phyloP scores from a whole-genome alignment of 2,113 vertebrate genomes.

The Tonatia bakeri region DNA sequence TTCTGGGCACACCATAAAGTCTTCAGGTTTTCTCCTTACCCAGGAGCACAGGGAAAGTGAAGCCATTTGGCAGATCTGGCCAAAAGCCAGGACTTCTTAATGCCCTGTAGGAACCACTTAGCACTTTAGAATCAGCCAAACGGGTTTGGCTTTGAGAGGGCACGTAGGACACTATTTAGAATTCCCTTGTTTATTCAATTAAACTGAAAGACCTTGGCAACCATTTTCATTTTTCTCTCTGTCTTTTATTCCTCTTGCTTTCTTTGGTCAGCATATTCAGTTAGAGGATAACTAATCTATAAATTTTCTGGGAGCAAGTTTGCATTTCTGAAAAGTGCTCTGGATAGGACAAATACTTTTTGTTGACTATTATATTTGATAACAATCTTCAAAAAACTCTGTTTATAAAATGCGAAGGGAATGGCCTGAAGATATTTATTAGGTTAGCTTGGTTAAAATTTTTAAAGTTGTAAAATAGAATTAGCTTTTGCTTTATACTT shows the following conservation, averaged over 20 bases:
- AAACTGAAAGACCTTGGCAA: neutral
- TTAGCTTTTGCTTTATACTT: neutral
- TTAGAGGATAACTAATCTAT: neutral
- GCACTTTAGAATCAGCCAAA: neutral
- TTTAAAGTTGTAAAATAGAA: neutral
- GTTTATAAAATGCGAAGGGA: neutral
- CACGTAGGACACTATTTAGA: neutral
- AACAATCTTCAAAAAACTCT: neutral
- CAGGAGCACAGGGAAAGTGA: neutral
- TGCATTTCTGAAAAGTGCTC: neutral
- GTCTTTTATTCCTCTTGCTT: neutral
- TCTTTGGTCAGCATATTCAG: neutral
- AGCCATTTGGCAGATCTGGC: slow-evolving; percentile 1
- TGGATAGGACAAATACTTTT: neutral
- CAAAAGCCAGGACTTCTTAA: neutral
- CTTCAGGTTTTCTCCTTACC: neutral
- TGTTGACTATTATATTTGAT: neutral
- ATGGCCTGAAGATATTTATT: neutral
- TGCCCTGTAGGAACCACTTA: neutral
- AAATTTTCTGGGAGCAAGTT: neutral
- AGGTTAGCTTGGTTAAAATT: neutral
- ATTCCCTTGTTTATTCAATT: neutral
- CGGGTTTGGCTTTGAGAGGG: neutral
- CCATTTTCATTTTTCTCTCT: neutral
- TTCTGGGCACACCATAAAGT: neutral